A percentile compares a stretch with the other conserved stretches of the same genome.
These are phyloP conservation scores for Plecturocebus donacophilus DNA, from an alignment of 2,113 vertebrate genomes.

Conservation along the genomic window DNA sequence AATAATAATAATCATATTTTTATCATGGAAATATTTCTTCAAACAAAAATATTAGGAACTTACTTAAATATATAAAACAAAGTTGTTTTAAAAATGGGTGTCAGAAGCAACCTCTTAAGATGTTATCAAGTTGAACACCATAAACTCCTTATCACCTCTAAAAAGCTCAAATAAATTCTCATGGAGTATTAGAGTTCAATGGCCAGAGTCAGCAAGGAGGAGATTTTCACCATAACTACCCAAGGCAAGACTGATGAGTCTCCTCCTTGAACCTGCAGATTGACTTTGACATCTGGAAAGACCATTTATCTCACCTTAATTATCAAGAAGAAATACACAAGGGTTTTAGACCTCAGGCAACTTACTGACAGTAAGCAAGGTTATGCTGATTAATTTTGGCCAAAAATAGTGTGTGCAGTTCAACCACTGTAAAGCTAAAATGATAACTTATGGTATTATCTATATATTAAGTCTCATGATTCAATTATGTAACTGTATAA, in stretches of 20 bases:
- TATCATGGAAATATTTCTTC: background rate
- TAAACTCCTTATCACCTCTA: constrained; percentile 2
- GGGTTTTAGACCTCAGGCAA: background rate
- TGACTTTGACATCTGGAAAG: background rate
- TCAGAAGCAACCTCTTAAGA: constrained; percentile 31
- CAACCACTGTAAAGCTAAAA: background rate
- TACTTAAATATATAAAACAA: constrained; percentile 19
- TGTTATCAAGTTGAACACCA: constrained; percentile 18
- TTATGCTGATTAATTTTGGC: background rate
- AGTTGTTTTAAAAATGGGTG: constrained; percentile 56
- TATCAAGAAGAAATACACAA: background rate
- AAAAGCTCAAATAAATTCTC: background rate
- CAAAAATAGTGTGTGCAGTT: background rate
- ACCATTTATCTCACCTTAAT: background rate
- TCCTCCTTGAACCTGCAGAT: background rate
- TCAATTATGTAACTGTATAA: background rate
- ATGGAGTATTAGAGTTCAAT: background rate
- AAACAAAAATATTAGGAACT: background rate
- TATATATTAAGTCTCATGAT: background rate
- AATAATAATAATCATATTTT: background rate
- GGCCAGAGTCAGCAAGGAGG: background rate
- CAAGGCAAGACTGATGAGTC: background rate
- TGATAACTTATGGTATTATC: background rate
- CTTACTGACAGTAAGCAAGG: background rate
- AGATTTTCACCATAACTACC: background rate